Evolutionary conservation across 2,888 invertebrate genomes (phyloP).

Genomic region (Cantharis rustica): DNA sequence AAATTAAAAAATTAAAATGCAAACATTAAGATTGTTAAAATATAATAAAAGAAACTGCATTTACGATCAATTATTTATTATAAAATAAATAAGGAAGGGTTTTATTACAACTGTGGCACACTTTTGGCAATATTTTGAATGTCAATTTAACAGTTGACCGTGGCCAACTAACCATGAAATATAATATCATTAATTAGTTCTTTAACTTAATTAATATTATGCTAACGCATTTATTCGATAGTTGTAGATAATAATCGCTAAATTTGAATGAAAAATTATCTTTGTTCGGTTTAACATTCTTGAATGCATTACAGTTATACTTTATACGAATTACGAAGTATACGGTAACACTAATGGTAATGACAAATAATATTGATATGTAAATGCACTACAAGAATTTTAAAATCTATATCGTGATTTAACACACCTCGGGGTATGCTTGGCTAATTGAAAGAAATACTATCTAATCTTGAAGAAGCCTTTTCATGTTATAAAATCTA

Average conservation of each 20-base stretch:
- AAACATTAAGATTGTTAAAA: not conserved
- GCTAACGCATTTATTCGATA: not conserved
- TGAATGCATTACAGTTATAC: not conserved
- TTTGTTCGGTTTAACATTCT: not conserved
- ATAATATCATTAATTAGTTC: conserved; percentile 9
- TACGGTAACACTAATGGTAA: not conserved
- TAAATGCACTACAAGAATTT: not conserved
- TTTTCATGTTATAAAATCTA: not conserved
- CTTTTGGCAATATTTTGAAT: conserved; percentile 12
- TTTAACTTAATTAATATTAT: not conserved
- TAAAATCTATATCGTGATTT: not conserved
- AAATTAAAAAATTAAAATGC: not conserved
- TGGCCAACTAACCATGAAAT: conserved; percentile 20
- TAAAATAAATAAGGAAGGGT: not conserved
- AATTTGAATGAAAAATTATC: not conserved
- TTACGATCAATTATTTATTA: not conserved
- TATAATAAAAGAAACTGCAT: not conserved
- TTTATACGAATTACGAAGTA: not conserved
- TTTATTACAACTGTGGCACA: conserved; percentile 11
- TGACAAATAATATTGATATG: not conserved
- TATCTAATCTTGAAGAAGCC: not conserved
- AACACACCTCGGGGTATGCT: not conserved
- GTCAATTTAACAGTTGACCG: conserved; percentile 17
- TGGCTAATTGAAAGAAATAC: not conserved
- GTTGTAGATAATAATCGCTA: not conserved